Percentiles rank a stretch among this genome's conserved stretches.
These are phyloP conservation scores for Orthosia incerta DNA, from an alignment of 2,888 invertebrate genomes.

Conservation along the genomic window DNA sequence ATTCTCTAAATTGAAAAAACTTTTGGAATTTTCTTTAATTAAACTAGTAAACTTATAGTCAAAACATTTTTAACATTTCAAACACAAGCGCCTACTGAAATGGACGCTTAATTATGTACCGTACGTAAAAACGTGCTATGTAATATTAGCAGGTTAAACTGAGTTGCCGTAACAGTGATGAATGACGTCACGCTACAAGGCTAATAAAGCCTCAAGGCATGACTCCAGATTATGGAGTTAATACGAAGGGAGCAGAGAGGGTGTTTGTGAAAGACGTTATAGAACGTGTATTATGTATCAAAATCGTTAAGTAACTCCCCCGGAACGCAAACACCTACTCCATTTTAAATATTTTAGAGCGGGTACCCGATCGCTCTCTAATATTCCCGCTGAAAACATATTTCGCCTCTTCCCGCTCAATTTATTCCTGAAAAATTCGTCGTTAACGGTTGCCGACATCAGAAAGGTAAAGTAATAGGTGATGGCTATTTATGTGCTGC, in stretches of 20 bases:
- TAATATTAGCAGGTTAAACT: slow-evolving; percentile 49
- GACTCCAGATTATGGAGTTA: slow-evolving; percentile 62
- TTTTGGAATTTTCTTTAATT: slow-evolving; percentile 8
- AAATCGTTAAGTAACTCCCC: slow-evolving; percentile 56
- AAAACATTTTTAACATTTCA: slow-evolving; percentile 18
- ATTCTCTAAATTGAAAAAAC: neutral
- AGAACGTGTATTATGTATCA: slow-evolving; percentile 54
- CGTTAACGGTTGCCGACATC: slow-evolving; percentile 47
- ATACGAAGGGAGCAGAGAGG: slow-evolving; percentile 59
- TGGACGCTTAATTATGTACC: slow-evolving; percentile 29
- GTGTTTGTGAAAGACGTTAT: slow-evolving; percentile 55
- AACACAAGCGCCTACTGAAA: slow-evolving; percentile 39
- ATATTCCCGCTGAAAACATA: slow-evolving; percentile 61
- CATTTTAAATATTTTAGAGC: slow-evolving; percentile 57
- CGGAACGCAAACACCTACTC: slow-evolving; percentile 35
- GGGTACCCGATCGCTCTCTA: slow-evolving; percentile 55
- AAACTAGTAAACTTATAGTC: slow-evolving; percentile 5
- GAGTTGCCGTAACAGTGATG: slow-evolving; percentile 53
- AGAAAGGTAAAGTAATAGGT: slow-evolving; percentile 25
- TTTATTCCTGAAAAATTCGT: slow-evolving; percentile 59
- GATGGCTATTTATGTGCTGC: slow-evolving; percentile 32
- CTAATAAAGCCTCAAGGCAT: slow-evolving; percentile 57
- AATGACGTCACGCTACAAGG: slow-evolving; percentile 59
- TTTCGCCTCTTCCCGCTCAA: slow-evolving; percentile 56
- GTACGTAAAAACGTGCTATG: slow-evolving; percentile 49